phyloP scores from a whole-genome alignment of 2,888 invertebrate species.

The Callosobruchus maculatus region DNA sequence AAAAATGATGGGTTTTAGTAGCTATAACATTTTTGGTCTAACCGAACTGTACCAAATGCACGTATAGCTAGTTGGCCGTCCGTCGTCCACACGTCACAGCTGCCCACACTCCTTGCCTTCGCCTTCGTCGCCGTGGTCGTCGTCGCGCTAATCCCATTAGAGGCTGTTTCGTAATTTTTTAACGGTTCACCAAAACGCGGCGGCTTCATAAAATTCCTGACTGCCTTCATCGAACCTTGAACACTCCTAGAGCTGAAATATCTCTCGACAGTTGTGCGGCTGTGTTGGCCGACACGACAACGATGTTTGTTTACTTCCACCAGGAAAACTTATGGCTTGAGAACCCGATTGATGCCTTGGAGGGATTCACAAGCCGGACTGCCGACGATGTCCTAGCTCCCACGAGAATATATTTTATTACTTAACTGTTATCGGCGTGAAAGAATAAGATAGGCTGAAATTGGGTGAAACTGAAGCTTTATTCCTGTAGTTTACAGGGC shows the following conservation, averaged over 20 bases:
- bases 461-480: not conserved
- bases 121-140: no score
- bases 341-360: not conserved
- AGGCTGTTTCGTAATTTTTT: constrained; percentile 15
- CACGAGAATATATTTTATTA: not conserved
- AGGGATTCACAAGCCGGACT: not conserved
- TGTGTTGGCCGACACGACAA: constrained; percentile 9
- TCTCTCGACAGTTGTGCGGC: not conserved
- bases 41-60: not conserved
- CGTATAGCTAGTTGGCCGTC: not conserved
- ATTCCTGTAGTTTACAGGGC: no score
- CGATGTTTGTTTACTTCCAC: constrained; percentile 16
- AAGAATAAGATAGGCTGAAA: not conserved
- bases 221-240: constrained; percentile 17
- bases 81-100: not conserved
- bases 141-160: constrained; percentile 11
- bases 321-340: constrained; percentile 14
- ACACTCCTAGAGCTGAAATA: constrained; percentile 14
- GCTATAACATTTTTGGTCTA: not conserved
- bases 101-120: not conserved
- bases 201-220: constrained; percentile 14
- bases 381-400: not conserved
- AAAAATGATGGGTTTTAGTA: no score
- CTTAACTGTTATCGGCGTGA: not conserved
- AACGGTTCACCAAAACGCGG: constrained; percentile 16